These are phyloP conservation scores for Dufourea novaeangliae DNA, from an alignment of 1,140 invertebrate species.

Conservation along the genomic window DNA sequence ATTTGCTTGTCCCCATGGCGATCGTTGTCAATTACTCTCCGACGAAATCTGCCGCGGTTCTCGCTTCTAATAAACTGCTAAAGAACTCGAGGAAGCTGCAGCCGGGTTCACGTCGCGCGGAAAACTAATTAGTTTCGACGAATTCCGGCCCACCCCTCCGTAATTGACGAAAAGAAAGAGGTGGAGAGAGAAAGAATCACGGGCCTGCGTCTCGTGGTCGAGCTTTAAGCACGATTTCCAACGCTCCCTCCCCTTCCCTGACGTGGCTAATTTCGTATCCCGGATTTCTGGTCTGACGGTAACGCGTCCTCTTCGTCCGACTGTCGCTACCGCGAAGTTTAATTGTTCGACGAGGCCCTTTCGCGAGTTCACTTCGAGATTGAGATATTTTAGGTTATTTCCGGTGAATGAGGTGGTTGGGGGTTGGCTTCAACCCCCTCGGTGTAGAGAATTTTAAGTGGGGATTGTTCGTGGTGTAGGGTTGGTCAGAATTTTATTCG, in stretches of 20 bases:
- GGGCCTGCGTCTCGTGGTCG: background rate
- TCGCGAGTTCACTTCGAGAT: no score
- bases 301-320: conserved; percentile 46
- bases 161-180: background rate
- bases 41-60: conserved; percentile 12
- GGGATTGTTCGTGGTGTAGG: no score
- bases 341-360: conserved; percentile 54
- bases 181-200: no score
- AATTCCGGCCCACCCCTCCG: background rate
- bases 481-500: no score
- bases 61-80: conserved; percentile 9
- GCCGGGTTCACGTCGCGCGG: background rate
- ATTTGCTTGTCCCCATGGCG: background rate
- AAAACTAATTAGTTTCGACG: conserved; percentile 24
- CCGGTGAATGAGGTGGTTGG: no score
- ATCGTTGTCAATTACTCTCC: conserved; percentile 4
- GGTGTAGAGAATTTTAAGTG: no score
- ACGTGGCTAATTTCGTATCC: conserved; percentile 70
- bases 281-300: conserved; percentile 75
- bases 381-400: no score
- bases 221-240: conserved; percentile 52
- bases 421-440: no score
- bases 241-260: conserved; percentile 29
- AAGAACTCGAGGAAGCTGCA: background rate
- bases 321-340: conserved; percentile 39